Evolutionary conservation across 1,140 invertebrate genomes (phyloP).

Genomic region (Bradysia coprophila): DNA sequence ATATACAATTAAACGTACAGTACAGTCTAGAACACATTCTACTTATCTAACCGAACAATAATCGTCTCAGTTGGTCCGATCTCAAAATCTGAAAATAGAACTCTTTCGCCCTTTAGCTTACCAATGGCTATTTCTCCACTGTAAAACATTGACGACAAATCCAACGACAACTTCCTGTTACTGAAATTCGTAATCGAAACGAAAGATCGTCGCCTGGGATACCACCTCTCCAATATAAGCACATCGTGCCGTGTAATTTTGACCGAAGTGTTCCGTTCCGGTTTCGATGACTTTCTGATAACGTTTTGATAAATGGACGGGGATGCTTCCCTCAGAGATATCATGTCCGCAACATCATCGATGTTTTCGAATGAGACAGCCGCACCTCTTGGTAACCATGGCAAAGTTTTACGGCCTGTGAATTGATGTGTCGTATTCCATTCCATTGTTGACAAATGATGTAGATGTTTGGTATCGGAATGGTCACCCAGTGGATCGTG

Average conservation of each 20-base stretch:
- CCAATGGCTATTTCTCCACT: conserved; percentile 50
- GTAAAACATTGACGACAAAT: conserved; percentile 54
- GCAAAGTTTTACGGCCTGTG: conserved; percentile 25
- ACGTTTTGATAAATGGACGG: conserved; percentile 50
- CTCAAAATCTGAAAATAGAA: conserved; percentile 45
- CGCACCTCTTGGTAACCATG: conserved; percentile 35
- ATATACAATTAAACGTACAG: too few relatives aligned
- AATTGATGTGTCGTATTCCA: conserved; percentile 28
- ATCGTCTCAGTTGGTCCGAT: conserved; percentile 39
- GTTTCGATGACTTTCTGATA: conserved; percentile 37
- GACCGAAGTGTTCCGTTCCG: conserved; percentile 40
- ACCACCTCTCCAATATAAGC: conserved; percentile 52
- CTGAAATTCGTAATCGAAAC: conserved; percentile 54
- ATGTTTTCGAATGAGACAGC: conserved; percentile 27
- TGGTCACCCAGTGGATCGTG: conserved; percentile 32
- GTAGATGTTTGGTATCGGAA: conserved; percentile 36
- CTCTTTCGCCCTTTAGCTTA: conserved; percentile 30
- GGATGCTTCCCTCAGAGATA: conserved; percentile 31
- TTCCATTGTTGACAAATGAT: conserved; percentile 45
- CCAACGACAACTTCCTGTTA: conserved; percentile 31
- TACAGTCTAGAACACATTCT: too few relatives aligned
- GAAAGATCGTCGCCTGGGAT: conserved; percentile 52
- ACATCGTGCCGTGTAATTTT: conserved; percentile 39
- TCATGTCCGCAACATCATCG: conserved; percentile 31
- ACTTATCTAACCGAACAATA: conserved; percentile 48